Percentiles rank a stretch among this genome's conserved stretches.
Conservation (phyloP, 2,113 vertebrate species). For the Atrichornis clamosus region DNA sequence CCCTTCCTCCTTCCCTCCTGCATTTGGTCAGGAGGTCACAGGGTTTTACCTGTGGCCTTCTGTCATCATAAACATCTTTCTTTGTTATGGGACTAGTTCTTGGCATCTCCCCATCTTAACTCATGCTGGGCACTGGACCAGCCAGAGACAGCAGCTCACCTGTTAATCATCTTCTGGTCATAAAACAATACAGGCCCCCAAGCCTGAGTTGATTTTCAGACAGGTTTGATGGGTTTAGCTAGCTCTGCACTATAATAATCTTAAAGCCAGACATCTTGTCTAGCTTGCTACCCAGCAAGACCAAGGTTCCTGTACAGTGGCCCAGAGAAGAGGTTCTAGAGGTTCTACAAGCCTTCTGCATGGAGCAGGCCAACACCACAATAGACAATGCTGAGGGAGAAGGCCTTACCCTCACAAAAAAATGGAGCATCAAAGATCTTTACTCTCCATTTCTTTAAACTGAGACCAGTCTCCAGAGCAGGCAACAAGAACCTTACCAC, state of each 20-base stretch:
- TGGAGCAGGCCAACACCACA: not conserved
- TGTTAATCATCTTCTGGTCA: not conserved
- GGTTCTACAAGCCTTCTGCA: not conserved
- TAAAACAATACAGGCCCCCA: not conserved
- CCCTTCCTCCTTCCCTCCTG: not conserved
- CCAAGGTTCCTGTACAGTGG: not conserved
- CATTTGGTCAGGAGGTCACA: not conserved
- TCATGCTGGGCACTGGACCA: not conserved
- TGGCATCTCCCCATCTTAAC: not conserved
- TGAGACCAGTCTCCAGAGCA: not conserved
- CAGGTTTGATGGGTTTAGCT: not conserved
- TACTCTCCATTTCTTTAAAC: not conserved
- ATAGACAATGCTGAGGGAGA: not conserved
- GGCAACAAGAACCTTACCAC: not conserved
- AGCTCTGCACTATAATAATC: not conserved
- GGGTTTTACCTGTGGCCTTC: not conserved
- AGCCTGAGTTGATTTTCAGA: not conserved
- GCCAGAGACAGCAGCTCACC: not conserved
- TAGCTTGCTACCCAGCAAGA: not conserved
- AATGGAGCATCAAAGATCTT: not conserved
- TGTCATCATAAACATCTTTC: not conserved
- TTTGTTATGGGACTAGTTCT: not conserved
- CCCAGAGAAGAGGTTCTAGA: not conserved
- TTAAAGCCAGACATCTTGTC: not conserved
- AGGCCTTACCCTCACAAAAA: not conserved